Base-by-base conservation (phyloP, 2,888 invertebrate genomes). In the Sesia apiformis region DNA sequence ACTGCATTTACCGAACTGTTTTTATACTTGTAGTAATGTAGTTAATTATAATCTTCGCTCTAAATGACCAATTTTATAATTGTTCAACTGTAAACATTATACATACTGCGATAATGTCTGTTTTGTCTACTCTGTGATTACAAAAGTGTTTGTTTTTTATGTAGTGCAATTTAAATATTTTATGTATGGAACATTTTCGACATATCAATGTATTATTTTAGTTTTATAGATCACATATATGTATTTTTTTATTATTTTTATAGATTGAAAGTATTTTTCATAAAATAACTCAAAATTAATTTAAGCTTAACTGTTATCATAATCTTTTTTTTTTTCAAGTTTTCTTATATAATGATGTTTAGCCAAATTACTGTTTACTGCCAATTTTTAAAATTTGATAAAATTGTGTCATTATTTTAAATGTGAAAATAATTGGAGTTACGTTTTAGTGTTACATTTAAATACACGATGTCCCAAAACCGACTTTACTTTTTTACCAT, bases 391-490 rank as follows among this genome's bases (percentile, higher is more conserved):
- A 67, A 68, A 49, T 41, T 53, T 53, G 39, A 49, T 50, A 43
- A 39, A 46, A 40, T 39, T 52, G 51, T 51, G 38, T 56, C 54
- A 51, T 42, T 73, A 65, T 74, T 76, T 67, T 67, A 60, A 55
- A 64, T 78, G 72, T 78, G 76, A 67, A 74, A 72, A 72, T 72
- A 78, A 68, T 71, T 72, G 71, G 73, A 75, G 72, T 84, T 84
- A 81, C 83, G 71, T 79, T 85, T 81, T 80, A 82, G 78, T 80
- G 80, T 83, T 84, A 75, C 74, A 81, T 82, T 81, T 74, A 83
- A 88, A 76, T 81, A 83, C 79, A 84, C 70, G 70, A 78, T 83
- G 83, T 85, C 84, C 78, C 69, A 73, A 67, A 81, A 74, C 70
- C 60, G 59, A 60, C 63, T 67, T 72, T 70, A 68, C 77, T 79